These are phyloP conservation scores for Pitta sordida DNA, from an alignment of 2,113 vertebrate genomes.

Conservation along the genomic window DNA sequence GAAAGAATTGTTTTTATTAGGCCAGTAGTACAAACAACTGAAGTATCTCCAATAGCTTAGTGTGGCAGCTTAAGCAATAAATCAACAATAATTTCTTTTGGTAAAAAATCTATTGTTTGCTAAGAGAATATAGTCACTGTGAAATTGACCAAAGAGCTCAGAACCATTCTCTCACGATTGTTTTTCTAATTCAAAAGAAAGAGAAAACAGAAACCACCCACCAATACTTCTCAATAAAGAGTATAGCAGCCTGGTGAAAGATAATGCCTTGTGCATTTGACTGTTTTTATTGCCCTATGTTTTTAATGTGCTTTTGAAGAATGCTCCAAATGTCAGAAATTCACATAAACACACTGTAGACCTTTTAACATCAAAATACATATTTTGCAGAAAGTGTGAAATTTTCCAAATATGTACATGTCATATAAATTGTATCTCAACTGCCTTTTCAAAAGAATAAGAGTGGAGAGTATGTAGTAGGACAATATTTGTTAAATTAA, in stretches of 20 bases:
- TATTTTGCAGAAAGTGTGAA: neutral
- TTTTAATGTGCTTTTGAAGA: conserved; percentile 14
- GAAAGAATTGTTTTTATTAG: neutral
- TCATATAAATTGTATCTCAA: neutral
- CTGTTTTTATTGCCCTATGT: neutral
- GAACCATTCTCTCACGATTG: neutral
- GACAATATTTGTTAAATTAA: neutral
- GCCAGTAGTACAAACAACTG: neutral
- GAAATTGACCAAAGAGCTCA: neutral
- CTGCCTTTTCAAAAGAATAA: neutral
- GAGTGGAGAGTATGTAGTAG: neutral
- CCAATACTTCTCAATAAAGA: neutral
- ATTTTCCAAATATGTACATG: neutral
- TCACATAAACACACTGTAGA: conserved; percentile 6
- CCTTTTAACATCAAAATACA: conserved; percentile 19
- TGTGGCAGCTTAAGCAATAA: neutral
- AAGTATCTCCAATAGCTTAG: neutral
- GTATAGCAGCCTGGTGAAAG: neutral
- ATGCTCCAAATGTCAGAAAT: neutral
- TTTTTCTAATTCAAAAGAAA: neutral
- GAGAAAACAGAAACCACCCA: neutral
- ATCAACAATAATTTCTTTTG: neutral
- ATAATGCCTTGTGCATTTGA: neutral
- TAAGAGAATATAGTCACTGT: neutral
- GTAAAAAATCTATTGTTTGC: neutral